Base-by-base conservation (phyloP, 2,888 invertebrate genomes). In the Magallana nippona region DNA sequence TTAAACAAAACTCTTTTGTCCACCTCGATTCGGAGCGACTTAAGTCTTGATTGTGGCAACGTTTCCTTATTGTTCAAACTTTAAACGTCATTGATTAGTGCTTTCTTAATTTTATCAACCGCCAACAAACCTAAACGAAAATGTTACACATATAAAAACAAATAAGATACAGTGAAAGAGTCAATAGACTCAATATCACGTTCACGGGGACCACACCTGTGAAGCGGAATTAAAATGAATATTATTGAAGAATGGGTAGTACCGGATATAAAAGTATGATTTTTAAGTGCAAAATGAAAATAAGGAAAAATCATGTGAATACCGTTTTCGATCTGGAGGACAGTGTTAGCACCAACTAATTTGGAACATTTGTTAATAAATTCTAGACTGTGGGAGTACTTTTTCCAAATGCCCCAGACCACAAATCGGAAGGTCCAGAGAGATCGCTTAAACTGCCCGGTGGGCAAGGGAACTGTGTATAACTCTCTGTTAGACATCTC, bases 401-500 rank as follows among this genome's bases (percentile, higher is more conserved):
- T 15, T 71, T 62, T 3, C 32, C 32, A 10, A 19, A 89, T 89
- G 89, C 89, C 89, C 10, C 89, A 89, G 77, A 84, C 85, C 1
- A 89, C 86, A 3, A 89, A 89, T 78, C 57, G 86, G 60, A 86
- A 88, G 79, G 86, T 88, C 0, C 82, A 84, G 57, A 79, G 88
- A 62, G 89, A 88, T 55, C 86, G 84, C 58, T 86, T 88, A 11
- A 81, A 87, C 5, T 88, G 85, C 32, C 90, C 90, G 0, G 84
- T 88, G 1, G 90, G 90, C 0, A 87, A 88, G 11, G 89, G 89
- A 17, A 88, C 90, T 0, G 84, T 90, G 1, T 87, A 87, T 78
- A 88, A 89, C 56, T 84, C 85, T 19, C 79, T 88, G 1, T 19
- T 82, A 8, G 84, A 87, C 10, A 89, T 89, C 44, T 86, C 87